phyloP scores from a whole-genome alignment of 2,113 vertebrate genomes.

The Grammomys dolichurus region DNA sequence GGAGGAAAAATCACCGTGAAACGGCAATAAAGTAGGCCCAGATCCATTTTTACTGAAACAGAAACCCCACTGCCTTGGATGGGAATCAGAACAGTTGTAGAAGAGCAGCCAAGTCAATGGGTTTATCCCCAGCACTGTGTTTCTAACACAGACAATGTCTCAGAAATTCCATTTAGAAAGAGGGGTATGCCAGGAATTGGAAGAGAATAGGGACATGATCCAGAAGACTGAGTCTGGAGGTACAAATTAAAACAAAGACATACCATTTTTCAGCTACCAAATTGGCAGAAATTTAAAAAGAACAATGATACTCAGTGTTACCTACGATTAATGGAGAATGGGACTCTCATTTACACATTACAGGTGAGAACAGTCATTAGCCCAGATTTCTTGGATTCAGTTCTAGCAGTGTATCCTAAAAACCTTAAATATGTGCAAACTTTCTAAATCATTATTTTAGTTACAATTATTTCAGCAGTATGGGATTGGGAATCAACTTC shows the following conservation, averaged over 20 bases:
- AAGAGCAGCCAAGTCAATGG: neutral
- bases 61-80: neutral
- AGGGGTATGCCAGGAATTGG: neutral
- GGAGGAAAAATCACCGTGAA: neutral
- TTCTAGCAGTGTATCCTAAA: neutral
- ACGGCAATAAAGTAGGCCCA: neutral
- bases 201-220: neutral
- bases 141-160: neutral
- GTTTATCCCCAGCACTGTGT: neutral
- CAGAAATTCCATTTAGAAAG: neutral
- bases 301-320: neutral
- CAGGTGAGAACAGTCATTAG: slow-evolving; percentile 26
- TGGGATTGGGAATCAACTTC: neutral
- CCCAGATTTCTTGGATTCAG: neutral
- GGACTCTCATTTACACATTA: neutral
- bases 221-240: neutral
- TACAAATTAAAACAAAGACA: slow-evolving; percentile 45
- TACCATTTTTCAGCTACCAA: neutral
- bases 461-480: neutral
- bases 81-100: neutral
- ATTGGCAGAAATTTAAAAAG: slow-evolving; percentile 10
- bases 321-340: neutral
- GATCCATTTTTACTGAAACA: neutral
- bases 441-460: slow-evolving; percentile 36
- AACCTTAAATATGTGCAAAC: slow-evolving; percentile 15